Conservation (phyloP, 64 coral and sea anemone species). For the Actinia equina region DNA sequence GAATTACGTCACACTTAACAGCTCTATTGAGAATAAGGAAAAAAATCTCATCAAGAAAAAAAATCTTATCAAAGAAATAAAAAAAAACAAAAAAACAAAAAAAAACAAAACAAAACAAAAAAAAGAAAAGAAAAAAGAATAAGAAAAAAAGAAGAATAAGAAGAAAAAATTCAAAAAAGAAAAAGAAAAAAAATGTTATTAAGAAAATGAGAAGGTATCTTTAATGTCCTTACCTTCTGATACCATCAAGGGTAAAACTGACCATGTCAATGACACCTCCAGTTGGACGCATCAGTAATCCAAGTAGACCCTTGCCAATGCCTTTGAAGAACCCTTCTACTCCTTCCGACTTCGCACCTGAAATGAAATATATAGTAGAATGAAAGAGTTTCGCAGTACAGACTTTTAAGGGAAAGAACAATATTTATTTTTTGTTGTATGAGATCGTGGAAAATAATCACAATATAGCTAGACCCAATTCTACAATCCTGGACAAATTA, state of each 20-base stretch:
- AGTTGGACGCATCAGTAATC: conserved; percentile 74
- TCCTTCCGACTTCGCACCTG: conserved; percentile 84
- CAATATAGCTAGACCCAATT: no score
- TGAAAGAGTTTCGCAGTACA: neutral
- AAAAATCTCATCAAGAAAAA: neutral
- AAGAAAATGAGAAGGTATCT: neutral
- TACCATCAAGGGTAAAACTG: conserved; percentile 93
- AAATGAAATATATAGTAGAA: neutral
- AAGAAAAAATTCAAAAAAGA: no score
- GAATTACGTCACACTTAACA: no score
- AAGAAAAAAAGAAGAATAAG: no score
- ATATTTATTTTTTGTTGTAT: no score
- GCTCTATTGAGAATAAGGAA: no score
- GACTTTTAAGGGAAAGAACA: no score
- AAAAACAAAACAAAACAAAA: no score
- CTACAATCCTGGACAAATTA: no score
- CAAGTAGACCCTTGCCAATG: conserved; percentile 88
- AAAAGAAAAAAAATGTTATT: neutral
- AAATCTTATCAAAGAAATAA: neutral
- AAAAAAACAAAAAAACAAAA: no score
- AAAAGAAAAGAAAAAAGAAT: no score
- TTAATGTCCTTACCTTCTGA: conserved; percentile 63
- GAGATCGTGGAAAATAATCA: no score
- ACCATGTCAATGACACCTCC: conserved; percentile 98
- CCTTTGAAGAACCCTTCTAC: conserved; percentile 99